Evolutionary conservation across 1,140 invertebrate genomes (phyloP), one percentile per base, ranked within the genome.

Genomic region (Tachypleus tridentatus): DNA sequence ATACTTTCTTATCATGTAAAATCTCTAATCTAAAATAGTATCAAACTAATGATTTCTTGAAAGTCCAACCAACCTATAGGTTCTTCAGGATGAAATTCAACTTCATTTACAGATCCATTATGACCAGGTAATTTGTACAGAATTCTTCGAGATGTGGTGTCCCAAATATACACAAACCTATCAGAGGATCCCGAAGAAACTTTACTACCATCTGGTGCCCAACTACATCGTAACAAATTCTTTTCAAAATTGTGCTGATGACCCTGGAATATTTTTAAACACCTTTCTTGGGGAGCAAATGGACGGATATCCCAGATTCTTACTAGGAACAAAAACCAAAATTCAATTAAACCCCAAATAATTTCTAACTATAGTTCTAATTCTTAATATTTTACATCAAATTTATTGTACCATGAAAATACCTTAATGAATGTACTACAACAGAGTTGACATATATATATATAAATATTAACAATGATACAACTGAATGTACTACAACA

Each of bases 191-290:
- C 97, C 0, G 90, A 87, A 4, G 89, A 84, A 50, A 96, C 84
- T 78, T 87, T 87, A 58, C 84, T 86, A 73, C 91, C 91, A 83
- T 91, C 84, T 3, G 85, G 82, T 2, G 93, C 89, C 94, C 94
- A 98, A 0, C 85, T 80, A 77, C 92, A 95, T 11, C 88, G 80
- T 29, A 97, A 76, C 58, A 97, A 79, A 79, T 91, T 91, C 84
- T 96, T 97, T 81, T 98, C 96, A 81, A 97, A 99, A 79, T 97
- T 98, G 77, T 98, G 95, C 73, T 95, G 92, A 81, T 98, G 93
- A 0, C 95, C 95, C 65, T 82, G 82, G 65, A 98, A 84, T 53
- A 97, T 86, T 80, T 97, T 96, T 0, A 97, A 87, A 77, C 93
- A 97, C 67, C 97, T 82, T 73, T 98, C 93, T 60, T 86, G 84